Evolutionary conservation across 2,797 vertebrate genomes (phyloP).

Genomic region (Acomys russatus): DNA sequence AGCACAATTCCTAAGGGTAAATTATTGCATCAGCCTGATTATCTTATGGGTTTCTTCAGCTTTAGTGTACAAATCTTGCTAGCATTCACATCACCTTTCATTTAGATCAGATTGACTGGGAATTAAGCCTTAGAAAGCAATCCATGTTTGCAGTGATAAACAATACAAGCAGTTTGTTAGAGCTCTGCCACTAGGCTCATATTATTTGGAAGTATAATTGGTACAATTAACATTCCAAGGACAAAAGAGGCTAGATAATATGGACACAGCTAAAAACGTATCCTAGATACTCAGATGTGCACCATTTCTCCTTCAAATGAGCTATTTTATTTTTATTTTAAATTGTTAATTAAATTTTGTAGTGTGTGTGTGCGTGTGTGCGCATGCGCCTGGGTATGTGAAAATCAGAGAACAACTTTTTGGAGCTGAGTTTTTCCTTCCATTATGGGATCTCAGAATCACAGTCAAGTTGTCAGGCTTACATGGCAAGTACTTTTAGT

Average conservation of each 20-base stretch:
- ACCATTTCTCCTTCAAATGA: conserved; percentile 49
- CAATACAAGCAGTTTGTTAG: conserved; percentile 42
- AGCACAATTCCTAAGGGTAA: neutral
- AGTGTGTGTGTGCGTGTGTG: no score
- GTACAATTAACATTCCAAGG: conserved; percentile 57
- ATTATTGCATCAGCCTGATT: neutral
- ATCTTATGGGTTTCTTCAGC: conserved; percentile 20
- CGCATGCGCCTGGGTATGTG: neutral
- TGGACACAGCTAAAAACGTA: conserved; percentile 35
- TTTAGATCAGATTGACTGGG: conserved; percentile 55
- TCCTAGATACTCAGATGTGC: conserved; percentile 61
- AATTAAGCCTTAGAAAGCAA: conserved; percentile 25
- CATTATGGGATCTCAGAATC: neutral
- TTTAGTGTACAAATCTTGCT: conserved; percentile 13
- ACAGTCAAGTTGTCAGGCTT: neutral
- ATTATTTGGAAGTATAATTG: conserved; percentile 63
- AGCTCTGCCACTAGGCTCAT: conserved; percentile 31
- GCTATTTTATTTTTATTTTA: neutral
- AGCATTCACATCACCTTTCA: conserved; percentile 64
- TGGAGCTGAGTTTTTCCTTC: neutral
- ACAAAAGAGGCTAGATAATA: conserved; percentile 11
- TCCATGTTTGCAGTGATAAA: conserved; percentile 58
- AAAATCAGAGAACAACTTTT: neutral
- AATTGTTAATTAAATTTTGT: neutral
- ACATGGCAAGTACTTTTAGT: neutral